Evolutionary conservation across 2,888 invertebrate genomes (phyloP), one percentile per base, ranked within the genome.

Genomic region (Ennomos erosarius): DNA sequence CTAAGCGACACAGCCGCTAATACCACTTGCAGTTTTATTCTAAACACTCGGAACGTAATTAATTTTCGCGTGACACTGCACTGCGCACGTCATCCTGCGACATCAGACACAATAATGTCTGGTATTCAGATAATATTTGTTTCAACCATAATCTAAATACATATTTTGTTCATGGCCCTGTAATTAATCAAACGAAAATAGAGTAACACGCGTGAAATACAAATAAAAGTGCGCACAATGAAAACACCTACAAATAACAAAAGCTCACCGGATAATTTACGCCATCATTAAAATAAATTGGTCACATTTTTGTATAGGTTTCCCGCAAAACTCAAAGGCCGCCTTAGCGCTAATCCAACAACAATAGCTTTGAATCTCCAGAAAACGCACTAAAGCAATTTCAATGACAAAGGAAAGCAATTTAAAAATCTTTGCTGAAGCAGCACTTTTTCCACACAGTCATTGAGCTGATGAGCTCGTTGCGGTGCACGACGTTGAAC

Each of bases 331-430:
- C 50, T 56, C 34, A 38, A 52, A 43, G 55, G 55, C 54, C 48
- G 39, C 26, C 39, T 65, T 59, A 62, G 36, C 62, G 47, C 16
- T 67, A 69, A 71, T 68, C 68, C 70, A 62, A 66, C 68, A 71
- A 74, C 68, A 71, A 77, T 69, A 62, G 65, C 55, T 58, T 62
- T 53, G 61, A 57, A 70, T 59, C 64, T 66, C 66, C 62, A 64
- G 45, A 59, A 66, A 65, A 68, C 69, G 69, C 68, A 73, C 69
- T 73, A 59, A 64, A 70, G 73, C 76, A 76, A 79, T 82, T 80
- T 76, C 67, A 74, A 71, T 74, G 76, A 84, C 81, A 85, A 85
- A 79, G 67, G 73, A 75, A 75, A 73, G 76, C 77, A 81, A 83
- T 81, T 81, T 53, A 76, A 67, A 84, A 81, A 74, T 69, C 74